Base-by-base conservation (phyloP, 2,888 invertebrate species). In the Drosophila macrospina region DNA sequence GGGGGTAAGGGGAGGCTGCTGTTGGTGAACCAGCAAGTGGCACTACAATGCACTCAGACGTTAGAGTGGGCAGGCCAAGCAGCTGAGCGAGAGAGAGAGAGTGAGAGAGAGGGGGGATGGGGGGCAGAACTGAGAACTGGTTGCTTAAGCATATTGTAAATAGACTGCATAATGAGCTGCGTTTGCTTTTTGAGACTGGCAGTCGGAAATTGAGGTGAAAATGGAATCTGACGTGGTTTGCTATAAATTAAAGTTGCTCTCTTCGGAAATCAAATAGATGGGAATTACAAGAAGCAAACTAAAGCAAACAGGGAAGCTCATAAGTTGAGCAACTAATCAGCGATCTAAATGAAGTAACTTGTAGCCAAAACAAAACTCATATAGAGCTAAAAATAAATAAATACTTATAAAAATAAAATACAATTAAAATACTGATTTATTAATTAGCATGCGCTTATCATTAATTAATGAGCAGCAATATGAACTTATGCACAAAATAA, bases 141-240 rank as follows among this genome's bases (percentile, higher is more conserved):
- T 73, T 75, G 75, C 82, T 86, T 86, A 83, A 86, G 84, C 81
- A 86, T 84, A 83, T 76, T 83, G 84, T 86, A 83, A 83, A 83
- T 86, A 83, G 84, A 83, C 82, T 86, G 86, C 84, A 86, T 83
- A 83, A 83, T 83, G 86, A 86, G 82, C 84, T 84, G 60, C 76
- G 69, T 78, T 82, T 83, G 80, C 86, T 80, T 69, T 80, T 80
- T 66, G 63, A 71, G 69, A 67, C 69, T 69, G 80, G 78, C 86
- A 80, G 81, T 60, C 70, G 81, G 78, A 83, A 82, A 86, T 79
- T 76, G 77, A 77, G 86, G 60, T 60, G 67, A 67, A 63, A 75
- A 59, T 63, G 67, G 55, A 67, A 44, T 37, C 45, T 56, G 62
- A 54, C 42, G 47, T 8, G 28, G 15, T 30, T 30, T 36, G 44